phyloP scores from a whole-genome alignment of 2,113 vertebrate genomes.

The Eurypyga helias region DNA sequence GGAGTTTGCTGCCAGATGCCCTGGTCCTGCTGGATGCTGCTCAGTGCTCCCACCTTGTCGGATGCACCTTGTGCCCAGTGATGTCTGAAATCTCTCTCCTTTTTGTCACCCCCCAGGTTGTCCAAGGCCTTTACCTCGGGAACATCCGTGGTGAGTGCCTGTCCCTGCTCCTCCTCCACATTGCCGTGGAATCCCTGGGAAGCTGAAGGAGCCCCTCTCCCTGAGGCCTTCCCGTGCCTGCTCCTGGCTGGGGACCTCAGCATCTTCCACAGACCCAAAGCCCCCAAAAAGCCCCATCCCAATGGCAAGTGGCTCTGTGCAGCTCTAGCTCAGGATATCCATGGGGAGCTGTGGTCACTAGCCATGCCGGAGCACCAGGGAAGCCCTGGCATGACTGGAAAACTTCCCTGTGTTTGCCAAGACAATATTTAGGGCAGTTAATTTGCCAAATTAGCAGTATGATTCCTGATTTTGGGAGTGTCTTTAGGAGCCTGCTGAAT shows the following conservation, averaged over 20 bases:
- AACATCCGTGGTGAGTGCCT: conserved; percentile 85
- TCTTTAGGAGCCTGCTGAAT: background rate
- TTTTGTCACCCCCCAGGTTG: conserved; percentile 73
- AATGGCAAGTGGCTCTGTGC: background rate
- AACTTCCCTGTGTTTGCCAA: background rate
- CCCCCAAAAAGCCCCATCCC: background rate
- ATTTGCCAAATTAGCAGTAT: fast-evolving
- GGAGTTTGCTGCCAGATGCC: background rate
- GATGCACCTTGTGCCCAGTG: fast-evolving
- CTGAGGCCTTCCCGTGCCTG: background rate
- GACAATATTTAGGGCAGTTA: background rate
- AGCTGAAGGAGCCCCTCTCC: background rate
- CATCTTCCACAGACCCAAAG: background rate
- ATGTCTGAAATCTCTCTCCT: background rate
- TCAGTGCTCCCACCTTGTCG: fast-evolving
- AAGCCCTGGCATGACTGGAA: background rate
- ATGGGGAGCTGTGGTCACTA: background rate
- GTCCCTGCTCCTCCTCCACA: fast-evolving
- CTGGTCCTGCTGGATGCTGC: background rate
- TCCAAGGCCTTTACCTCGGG: conserved; percentile 88
- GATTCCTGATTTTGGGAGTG: background rate
- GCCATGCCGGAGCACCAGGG: fast-evolving
- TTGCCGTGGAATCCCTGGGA: background rate
- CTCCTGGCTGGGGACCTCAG: background rate
- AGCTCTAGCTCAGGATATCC: background rate